Conservation (phyloP, 2,113 vertebrate species). For the Pan troglodytes region DNA sequence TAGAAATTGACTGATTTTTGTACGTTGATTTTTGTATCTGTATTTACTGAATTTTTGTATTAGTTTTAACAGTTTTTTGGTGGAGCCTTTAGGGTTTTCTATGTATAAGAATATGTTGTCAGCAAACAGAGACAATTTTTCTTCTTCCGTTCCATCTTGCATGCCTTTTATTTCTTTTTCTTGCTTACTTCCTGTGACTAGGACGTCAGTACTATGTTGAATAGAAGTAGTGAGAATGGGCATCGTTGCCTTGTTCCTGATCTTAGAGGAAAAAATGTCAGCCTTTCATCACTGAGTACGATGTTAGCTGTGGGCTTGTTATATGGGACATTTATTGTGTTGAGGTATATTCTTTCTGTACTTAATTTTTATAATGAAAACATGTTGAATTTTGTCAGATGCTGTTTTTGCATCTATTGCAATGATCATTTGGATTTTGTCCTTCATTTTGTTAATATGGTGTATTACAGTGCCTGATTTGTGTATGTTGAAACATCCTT, state of each 20-base stretch:
- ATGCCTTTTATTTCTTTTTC: not conserved
- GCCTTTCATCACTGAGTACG: not conserved
- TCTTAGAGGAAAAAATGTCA: not conserved
- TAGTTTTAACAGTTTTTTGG: not conserved
- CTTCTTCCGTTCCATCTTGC: not conserved
- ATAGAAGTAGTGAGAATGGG: not conserved
- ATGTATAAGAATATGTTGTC: not conserved
- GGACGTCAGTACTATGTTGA: not conserved
- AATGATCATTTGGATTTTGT: not conserved
- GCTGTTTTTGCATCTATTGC: not conserved
- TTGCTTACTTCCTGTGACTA: not conserved
- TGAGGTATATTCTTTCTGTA: not conserved
- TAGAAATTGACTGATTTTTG: not conserved
- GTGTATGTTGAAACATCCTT: not conserved
- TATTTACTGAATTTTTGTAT: not conserved
- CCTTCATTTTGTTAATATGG: not conserved
- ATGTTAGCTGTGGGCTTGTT: not conserved
- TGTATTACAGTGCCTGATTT: not conserved
- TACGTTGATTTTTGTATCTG: not conserved
- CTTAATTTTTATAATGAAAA: not conserved
- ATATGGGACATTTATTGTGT: not conserved
- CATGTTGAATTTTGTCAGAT: not conserved
- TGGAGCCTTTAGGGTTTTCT: not conserved
- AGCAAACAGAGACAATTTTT: not conserved
- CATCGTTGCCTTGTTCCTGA: not conserved